phyloP scores from a whole-genome alignment of 2,888 invertebrate genomes.

The Hypercompe scribonia region DNA sequence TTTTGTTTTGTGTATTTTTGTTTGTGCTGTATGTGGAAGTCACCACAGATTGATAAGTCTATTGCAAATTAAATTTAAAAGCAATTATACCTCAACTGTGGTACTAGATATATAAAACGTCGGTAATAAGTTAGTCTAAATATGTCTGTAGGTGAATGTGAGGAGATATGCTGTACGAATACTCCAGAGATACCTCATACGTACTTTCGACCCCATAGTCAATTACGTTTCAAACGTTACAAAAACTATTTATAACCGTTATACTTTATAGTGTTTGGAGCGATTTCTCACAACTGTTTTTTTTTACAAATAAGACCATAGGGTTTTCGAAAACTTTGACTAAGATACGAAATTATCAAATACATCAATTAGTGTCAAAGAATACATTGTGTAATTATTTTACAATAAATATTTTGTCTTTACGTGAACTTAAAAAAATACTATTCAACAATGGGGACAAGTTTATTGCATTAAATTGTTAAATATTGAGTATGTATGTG shows the following conservation, averaged over 20 bases:
- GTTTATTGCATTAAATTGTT: conserved; percentile 7
- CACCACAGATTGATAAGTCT: too few species aligned
- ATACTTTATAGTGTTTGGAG: background rate
- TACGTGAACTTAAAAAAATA: background rate
- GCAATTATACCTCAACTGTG: too few species aligned
- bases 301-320: background rate
- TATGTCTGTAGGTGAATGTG: background rate
- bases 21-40: too few species aligned
- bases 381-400: background rate
- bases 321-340: background rate
- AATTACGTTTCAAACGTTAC: background rate
- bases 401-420: background rate
- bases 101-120: background rate
- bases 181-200: background rate
- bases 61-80: too few species aligned
- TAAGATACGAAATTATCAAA: background rate
- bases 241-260: background rate
- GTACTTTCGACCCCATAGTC: background rate
- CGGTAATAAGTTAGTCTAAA: background rate
- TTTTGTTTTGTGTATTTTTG: too few species aligned
- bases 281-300: background rate
- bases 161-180: background rate
- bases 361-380: background rate
- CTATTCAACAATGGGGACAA: background rate
- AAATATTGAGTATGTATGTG: background rate